A percentile compares a stretch with the other conserved stretches of the same genome.
Evolutionary conservation across 2,797 vertebrate species (phyloP).

Genomic region (Megaceryle alcyon): DNA sequence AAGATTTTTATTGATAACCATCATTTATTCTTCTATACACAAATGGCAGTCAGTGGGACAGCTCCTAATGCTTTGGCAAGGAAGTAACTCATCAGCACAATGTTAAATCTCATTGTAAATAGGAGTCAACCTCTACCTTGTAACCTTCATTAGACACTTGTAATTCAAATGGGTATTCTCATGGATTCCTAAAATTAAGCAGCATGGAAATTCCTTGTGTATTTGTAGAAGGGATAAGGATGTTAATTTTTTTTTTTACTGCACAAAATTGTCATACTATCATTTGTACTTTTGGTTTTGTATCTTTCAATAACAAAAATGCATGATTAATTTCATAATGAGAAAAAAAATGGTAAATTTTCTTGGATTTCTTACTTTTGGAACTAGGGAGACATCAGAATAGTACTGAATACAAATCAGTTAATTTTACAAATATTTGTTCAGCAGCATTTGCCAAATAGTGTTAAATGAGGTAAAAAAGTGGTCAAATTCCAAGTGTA

Average conservation of each 20-base stretch:
- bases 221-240: neutral
- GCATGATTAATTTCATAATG: neutral
- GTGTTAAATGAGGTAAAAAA: neutral
- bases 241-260: neutral
- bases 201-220: neutral
- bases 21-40: neutral
- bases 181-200: neutral
- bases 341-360: neutral
- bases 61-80: neutral
- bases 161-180: neutral
- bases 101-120: neutral
- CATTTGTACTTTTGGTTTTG: neutral
- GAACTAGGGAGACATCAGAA: neutral
- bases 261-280: neutral
- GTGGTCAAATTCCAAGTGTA: neutral
- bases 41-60: neutral
- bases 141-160: neutral
- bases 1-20: neutral
- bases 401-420: neutral
- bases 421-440: neutral
- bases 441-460: neutral
- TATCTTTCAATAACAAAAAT: neutral
- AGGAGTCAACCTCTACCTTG: neutral
- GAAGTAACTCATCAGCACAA: neutral
- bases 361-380: neutral